These are phyloP conservation scores for Zophobas atratus DNA, from an alignment of 1,140 invertebrate species.

Conservation along the genomic window DNA sequence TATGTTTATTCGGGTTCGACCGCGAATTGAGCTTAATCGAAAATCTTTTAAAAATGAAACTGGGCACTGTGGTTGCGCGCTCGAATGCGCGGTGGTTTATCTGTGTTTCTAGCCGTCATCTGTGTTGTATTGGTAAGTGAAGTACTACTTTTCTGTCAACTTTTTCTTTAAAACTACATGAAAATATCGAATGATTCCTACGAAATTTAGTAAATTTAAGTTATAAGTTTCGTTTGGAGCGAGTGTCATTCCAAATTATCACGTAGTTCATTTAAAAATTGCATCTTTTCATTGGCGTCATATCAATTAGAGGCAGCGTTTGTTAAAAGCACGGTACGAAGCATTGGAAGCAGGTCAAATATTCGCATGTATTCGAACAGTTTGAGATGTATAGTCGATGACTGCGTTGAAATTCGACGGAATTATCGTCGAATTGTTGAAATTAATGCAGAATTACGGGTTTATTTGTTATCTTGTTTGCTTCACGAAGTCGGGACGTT, in stretches of 20 bases:
- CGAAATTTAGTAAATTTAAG: slow-evolving; percentile 45
- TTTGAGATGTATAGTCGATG: not conserved
- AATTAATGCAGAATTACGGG: not conserved
- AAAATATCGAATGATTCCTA: slow-evolving; percentile 58
- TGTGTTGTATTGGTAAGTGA: slow-evolving; percentile 66
- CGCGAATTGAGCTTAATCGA: not conserved
- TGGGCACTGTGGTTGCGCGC: slow-evolving; percentile 46
- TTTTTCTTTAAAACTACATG: slow-evolving; percentile 60
- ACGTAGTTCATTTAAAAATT: slow-evolving; percentile 64
- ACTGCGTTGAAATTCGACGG: not conserved
- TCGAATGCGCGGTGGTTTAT: slow-evolving; percentile 55
- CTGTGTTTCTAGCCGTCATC: slow-evolving; percentile 64
- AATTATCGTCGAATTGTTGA: not conserved
- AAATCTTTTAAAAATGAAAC: slow-evolving; percentile 31
- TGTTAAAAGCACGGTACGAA: slow-evolving; percentile 27
- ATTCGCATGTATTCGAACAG: slow-evolving; percentile 14
- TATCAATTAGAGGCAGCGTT: slow-evolving; percentile 46
- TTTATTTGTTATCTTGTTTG: slow-evolving; percentile 9
- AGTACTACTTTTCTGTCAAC: slow-evolving; percentile 55
- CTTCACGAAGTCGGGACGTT: slow-evolving; percentile 39
- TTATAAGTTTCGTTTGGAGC: slow-evolving; percentile 50
- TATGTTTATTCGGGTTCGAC: not conserved
- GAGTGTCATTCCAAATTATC: slow-evolving; percentile 62
- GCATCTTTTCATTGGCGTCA: slow-evolving; percentile 62
- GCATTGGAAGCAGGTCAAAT: slow-evolving; percentile 33